Evolutionary conservation across 2,888 invertebrate genomes (phyloP).

Genomic region (Eurois occulta): DNA sequence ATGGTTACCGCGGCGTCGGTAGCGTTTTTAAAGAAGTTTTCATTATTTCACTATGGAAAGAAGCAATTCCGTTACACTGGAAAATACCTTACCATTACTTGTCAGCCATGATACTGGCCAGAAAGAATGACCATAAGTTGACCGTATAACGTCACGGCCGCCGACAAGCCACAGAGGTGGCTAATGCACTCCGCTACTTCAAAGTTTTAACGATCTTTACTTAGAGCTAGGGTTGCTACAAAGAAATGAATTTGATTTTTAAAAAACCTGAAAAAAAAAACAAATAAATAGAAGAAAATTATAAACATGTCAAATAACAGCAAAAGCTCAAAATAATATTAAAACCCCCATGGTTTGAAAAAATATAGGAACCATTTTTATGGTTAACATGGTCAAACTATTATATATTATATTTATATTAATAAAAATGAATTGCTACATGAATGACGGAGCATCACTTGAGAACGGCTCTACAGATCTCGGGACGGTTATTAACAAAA

Average conservation of each 20-base stretch:
- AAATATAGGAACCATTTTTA: not conserved
- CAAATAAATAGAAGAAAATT: no score
- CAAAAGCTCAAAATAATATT: not conserved
- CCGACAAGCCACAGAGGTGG: constrained; percentile 62
- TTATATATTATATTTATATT: no score
- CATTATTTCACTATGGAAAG: not conserved
- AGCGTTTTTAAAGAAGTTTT: not conserved
- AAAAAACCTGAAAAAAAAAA: not conserved
- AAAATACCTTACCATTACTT: constrained; percentile 11
- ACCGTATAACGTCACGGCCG: constrained; percentile 54
- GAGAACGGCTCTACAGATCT: no score
- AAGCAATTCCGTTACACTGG: not conserved
- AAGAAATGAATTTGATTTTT: not conserved
- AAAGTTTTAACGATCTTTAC: constrained; percentile 87
- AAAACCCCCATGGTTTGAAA: not conserved
- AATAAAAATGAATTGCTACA: no score
- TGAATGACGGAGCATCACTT: no score
- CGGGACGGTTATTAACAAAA: no score
- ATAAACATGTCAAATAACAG: not conserved
- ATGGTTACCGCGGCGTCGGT: not conserved
- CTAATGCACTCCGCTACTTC: constrained; percentile 87
- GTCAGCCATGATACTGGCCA: constrained; percentile 19
- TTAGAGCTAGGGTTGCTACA: constrained; percentile 74
- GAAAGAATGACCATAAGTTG: constrained; percentile 61
- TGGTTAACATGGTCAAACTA: not conserved